These are phyloP conservation scores for Chydorus sphaericus DNA, from an alignment of 2,888 invertebrate species.

Conservation along the genomic window DNA sequence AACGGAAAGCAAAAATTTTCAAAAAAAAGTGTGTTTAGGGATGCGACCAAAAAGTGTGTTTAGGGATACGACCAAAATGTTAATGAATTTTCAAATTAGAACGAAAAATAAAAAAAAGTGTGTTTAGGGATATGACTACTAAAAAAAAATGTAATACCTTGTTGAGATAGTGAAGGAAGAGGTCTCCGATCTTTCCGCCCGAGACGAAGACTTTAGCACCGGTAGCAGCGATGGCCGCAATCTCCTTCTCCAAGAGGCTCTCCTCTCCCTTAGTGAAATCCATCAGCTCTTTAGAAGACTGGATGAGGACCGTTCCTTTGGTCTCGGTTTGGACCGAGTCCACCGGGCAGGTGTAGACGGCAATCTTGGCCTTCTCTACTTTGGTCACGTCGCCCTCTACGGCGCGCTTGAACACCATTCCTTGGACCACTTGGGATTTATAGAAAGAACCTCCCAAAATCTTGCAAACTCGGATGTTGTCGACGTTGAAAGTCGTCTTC, in stretches of 20 bases:
- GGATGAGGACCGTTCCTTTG: slow-evolving; percentile 74
- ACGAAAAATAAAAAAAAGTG: no score
- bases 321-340: slow-evolving; percentile 97
- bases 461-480: slow-evolving; percentile 90
- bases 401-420: slow-evolving; percentile 94
- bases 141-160: no score
- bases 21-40: no score
- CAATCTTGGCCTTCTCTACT: slow-evolving; percentile 70
- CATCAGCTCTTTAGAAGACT: slow-evolving; percentile 84
- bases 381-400: slow-evolving; percentile 81
- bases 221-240: slow-evolving; percentile 73
- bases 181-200: slow-evolving; percentile 96
- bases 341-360: slow-evolving; percentile 85
- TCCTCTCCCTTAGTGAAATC: slow-evolving; percentile 88
- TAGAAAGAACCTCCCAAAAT: slow-evolving; percentile 64
- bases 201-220: slow-evolving; percentile 87
- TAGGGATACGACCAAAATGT: no score
- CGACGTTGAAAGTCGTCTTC: slow-evolving; percentile 84
- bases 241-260: slow-evolving; percentile 71
- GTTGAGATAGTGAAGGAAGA: slow-evolving; percentile 93
- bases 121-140: no score
- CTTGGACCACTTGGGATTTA: slow-evolving; percentile 58
- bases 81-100: no score
- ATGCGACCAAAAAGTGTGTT: no score
- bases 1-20: no score